Conservation (phyloP, 2,113 vertebrate genomes). For the Machaerirhynchus nigripectus region DNA sequence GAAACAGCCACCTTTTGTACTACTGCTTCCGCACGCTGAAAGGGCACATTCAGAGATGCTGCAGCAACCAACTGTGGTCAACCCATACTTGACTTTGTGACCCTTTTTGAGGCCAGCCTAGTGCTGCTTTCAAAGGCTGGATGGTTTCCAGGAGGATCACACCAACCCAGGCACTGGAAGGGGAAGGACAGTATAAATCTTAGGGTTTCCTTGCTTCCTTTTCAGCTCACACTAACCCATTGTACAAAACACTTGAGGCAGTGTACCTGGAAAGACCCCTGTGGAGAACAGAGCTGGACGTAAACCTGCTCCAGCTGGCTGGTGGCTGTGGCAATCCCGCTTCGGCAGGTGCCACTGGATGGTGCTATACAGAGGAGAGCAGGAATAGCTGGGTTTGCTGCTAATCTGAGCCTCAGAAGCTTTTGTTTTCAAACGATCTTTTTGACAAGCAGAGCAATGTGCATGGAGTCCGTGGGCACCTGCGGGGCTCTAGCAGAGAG, state of each 20-base stretch:
- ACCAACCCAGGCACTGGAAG: not conserved
- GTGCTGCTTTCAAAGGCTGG: not conserved
- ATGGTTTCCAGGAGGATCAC: not conserved
- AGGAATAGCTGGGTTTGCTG: not conserved
- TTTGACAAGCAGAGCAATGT: not conserved
- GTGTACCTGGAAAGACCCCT: not conserved
- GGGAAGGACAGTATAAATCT: not conserved
- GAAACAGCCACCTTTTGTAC: not conserved
- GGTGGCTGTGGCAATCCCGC: not conserved
- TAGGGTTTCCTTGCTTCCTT: not conserved
- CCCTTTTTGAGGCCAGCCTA: not conserved
- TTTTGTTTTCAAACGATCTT: not conserved
- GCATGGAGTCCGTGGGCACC: fast-evolving
- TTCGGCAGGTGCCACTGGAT: not conserved
- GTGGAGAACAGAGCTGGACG: not conserved
- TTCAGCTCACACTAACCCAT: not conserved
- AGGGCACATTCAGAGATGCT: not conserved
- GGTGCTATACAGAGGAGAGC: fast-evolving
- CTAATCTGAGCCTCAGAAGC: not conserved
- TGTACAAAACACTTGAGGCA: not conserved
- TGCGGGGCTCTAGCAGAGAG: not conserved
- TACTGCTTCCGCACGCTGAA: not conserved
- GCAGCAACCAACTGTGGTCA: not conserved
- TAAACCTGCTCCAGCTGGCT: fast-evolving
- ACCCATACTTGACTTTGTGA: not conserved